Percentiles rank a stretch among this genome's conserved stretches.
phyloP scores from a whole-genome alignment of 2,797 vertebrate species.

The Pangasius djambal region DNA sequence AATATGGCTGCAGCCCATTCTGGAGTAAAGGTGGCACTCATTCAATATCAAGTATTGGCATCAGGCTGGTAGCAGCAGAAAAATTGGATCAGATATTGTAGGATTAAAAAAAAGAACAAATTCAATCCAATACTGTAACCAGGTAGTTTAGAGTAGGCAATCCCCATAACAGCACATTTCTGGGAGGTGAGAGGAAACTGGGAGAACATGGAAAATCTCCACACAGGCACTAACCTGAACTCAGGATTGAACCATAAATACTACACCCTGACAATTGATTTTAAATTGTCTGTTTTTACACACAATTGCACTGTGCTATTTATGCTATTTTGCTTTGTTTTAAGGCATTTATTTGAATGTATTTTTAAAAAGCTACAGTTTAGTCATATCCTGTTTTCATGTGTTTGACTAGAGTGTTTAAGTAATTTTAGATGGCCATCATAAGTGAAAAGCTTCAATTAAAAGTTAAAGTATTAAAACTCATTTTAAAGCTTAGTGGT shows the following conservation, averaged over 20 bases:
- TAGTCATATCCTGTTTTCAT: not conserved
- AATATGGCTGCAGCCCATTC: not conserved
- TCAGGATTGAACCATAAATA: not conserved
- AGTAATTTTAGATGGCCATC: not conserved
- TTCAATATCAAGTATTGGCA: not conserved
- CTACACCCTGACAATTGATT: not conserved
- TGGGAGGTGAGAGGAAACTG: not conserved
- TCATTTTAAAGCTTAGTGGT: not conserved
- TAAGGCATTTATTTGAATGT: not conserved
- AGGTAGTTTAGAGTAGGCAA: not conserved
- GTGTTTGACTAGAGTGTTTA: not conserved
- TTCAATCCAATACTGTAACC: not conserved
- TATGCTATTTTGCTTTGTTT: not conserved
- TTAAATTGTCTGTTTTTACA: not conserved
- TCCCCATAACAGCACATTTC: not conserved
- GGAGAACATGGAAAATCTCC: not conserved
- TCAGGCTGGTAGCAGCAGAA: not conserved
- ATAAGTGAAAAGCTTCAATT: not conserved
- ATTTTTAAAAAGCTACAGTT: not conserved
- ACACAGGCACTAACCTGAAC: not conserved
- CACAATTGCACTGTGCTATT: not conserved
- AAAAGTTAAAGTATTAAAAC: not conserved
- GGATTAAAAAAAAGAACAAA: not conserved
- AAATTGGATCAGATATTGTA: not conserved
- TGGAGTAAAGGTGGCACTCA: not conserved